Evolutionary conservation across 2,113 vertebrate species (phyloP).

Genomic region (Hyperoodon ampullatus): DNA sequence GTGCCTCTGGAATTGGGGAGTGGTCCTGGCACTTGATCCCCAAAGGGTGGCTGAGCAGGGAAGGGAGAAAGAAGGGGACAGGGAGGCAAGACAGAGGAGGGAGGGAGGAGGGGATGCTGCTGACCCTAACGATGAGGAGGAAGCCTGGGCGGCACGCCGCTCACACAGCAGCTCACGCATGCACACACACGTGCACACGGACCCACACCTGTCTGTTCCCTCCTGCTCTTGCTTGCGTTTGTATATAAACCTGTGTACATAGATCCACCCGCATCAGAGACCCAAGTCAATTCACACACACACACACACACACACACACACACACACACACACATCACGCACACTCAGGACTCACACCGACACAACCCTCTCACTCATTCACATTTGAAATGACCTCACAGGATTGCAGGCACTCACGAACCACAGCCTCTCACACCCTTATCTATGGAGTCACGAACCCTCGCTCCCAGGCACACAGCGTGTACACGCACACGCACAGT

Average conservation of each 20-base stretch:
- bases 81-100: no score
- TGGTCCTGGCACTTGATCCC: background rate
- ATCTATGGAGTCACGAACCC: no score
- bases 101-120: no score
- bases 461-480: background rate
- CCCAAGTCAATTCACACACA: background rate
- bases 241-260: background rate
- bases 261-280: background rate
- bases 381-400: background rate
- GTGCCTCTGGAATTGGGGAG: background rate
- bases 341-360: background rate
- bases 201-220: background rate
- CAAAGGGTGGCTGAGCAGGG: background rate
- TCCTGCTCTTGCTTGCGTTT: background rate
- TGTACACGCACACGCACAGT: no score
- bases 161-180: rapidly evolving
- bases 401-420: background rate
- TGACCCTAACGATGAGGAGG: no score
- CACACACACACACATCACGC: background rate
- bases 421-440: background rate
- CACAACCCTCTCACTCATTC: background rate
- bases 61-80: background rate
- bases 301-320: no score
- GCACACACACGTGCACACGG: background rate
- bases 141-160: rapidly evolving